A percentile compares a stretch with the other conserved stretches of the same genome.
These are phyloP conservation scores for Deladenus siricidicola DNA, from an alignment of 2,888 invertebrate species.

Conservation along the genomic window DNA sequence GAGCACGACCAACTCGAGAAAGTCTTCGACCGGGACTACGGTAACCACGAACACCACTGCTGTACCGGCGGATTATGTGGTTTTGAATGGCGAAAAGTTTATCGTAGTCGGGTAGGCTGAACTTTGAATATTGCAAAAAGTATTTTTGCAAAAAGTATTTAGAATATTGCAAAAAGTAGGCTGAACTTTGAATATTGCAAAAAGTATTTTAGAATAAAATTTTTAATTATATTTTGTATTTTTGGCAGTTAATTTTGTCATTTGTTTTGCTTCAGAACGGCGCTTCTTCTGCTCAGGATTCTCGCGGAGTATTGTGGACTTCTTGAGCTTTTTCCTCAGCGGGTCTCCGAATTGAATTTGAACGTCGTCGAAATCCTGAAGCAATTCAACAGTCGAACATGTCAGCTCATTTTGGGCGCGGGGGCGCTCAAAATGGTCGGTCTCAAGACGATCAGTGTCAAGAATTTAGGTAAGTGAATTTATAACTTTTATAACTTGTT, in stretches of 20 bases:
- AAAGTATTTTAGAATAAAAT: no score
- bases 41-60: not conserved
- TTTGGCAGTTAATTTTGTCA: not conserved
- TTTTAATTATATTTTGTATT: not conserved
- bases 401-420: constrained; percentile 88
- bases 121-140: no score
- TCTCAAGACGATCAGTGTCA: constrained; percentile 75
- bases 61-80: constrained; percentile 38
- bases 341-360: constrained; percentile 33
- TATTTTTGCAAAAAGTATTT: not conserved
- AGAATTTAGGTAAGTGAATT: constrained; percentile 66
- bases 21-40: not conserved
- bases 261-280: constrained; percentile 62
- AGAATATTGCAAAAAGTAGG: no score
- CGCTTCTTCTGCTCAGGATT: constrained; percentile 77
- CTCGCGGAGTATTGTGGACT: constrained; percentile 81
- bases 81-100: constrained; percentile 55
- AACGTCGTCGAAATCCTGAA: constrained; percentile 60
- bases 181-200: no score
- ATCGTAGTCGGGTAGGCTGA: constrained; percentile 56
- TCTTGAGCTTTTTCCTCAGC: constrained; percentile 67
- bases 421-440: constrained; percentile 91
- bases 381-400: constrained; percentile 60
- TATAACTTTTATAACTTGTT: no score
- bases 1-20: constrained; percentile 1